phyloP scores from a whole-genome alignment of 2,888 invertebrate genomes.

The Barypeithes pellucidus region DNA sequence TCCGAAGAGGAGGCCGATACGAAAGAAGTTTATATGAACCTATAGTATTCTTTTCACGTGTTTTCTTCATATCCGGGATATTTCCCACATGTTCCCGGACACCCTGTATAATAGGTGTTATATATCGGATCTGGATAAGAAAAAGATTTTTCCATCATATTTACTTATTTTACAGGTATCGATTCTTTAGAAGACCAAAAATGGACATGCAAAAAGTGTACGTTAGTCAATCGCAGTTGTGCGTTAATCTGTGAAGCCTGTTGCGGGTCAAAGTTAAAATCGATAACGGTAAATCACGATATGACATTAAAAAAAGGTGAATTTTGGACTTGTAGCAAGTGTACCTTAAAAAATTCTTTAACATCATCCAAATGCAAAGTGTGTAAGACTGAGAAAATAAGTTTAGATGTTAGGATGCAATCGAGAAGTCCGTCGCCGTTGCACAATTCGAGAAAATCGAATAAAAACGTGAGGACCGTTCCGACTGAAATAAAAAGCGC shows the following conservation, averaged over 20 bases:
- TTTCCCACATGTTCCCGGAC: too few species aligned
- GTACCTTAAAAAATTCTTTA: constrained; percentile 87
- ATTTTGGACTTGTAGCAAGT: constrained; percentile 86
- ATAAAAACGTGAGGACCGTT: constrained; percentile 45
- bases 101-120: too few species aligned
- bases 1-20: too few species aligned
- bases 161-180: constrained; percentile 50
- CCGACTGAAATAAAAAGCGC: constrained; percentile 33
- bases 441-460: constrained; percentile 63
- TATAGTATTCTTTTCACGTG: too few species aligned
- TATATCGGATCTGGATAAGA: too few species aligned
- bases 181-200: constrained; percentile 68
- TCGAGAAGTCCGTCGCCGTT: constrained; percentile 74
- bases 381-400: constrained; percentile 78
- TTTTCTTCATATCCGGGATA: too few species aligned
- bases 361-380: constrained; percentile 80
- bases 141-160: not conserved
- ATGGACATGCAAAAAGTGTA: constrained; percentile 93
- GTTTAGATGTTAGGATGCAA: constrained; percentile 67
- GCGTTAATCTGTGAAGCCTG: constrained; percentile 88
- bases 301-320: constrained; percentile 82
- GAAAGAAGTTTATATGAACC: too few species aligned
- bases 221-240: constrained; percentile 83
- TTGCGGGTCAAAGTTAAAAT: constrained; percentile 86
- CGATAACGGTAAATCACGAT: constrained; percentile 77